A percentile compares a stretch with the other conserved stretches of the same genome.
phyloP scores from a whole-genome alignment of 2,888 invertebrate genomes.

The Trichogramma dendrolimi region DNA sequence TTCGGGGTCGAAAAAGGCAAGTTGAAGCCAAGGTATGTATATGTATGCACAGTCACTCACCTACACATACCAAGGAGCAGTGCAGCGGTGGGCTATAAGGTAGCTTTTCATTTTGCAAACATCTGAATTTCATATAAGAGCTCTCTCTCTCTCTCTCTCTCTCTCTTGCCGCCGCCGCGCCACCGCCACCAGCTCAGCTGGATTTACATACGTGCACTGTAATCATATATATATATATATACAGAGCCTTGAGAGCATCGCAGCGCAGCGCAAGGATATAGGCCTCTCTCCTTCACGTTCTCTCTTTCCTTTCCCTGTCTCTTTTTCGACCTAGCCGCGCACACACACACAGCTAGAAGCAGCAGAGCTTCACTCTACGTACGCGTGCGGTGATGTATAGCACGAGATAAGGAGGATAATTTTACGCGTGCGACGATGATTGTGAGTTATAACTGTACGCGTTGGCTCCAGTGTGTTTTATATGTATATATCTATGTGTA shows the following conservation, averaged over 20 bases:
- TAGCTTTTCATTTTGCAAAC: constrained; percentile 24
- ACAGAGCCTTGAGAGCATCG: neutral
- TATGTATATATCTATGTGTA: no score
- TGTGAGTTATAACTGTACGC: no score
- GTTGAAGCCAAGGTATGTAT: no score
- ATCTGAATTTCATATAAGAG: constrained; percentile 26
- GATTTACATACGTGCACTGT: constrained; percentile 23
- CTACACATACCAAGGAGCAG: no score
- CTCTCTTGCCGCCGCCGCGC: no score
- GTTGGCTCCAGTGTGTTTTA: no score
- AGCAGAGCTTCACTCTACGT: no score
- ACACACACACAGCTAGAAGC: no score
- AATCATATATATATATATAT: constrained; percentile 14
- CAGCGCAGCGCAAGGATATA: constrained; percentile 1
- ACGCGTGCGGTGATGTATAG: constrained; percentile 12
- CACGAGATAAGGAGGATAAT: constrained; percentile 9
- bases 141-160: neutral
- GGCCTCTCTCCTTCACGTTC: neutral
- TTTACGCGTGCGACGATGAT: neutral
- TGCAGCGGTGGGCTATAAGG: neutral
- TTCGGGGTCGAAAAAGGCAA: neutral
- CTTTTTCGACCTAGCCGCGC: no score
- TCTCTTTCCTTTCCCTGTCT: no score
- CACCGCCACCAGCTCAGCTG: neutral
- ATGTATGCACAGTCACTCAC: no score